Percentiles rank a stretch among this genome's conserved stretches.
Evolutionary conservation across 2,797 vertebrate species (phyloP).

Genomic region (Sebastes taczanowskii): DNA sequence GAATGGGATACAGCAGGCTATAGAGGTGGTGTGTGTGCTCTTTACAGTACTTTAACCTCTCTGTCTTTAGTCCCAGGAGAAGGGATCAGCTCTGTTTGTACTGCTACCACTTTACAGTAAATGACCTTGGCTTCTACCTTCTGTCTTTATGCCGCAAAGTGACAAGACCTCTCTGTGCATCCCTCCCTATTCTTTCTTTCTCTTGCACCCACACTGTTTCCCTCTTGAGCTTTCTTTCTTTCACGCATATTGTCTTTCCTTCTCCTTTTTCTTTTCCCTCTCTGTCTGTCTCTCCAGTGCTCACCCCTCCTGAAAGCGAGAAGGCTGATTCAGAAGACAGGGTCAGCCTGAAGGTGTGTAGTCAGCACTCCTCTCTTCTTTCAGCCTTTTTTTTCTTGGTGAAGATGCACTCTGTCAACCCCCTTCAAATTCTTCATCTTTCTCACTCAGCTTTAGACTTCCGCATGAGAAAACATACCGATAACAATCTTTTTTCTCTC

Average conservation of each 20-base stretch:
- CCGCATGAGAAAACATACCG: not conserved
- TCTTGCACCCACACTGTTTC: not conserved
- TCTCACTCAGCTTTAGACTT: constrained; percentile 7
- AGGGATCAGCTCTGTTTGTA: constrained; percentile 57
- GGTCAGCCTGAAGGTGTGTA: constrained; percentile 81
- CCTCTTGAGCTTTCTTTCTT: not conserved
- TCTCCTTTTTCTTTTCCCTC: not conserved
- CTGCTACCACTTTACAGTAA: constrained; percentile 56
- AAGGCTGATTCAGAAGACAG: constrained; percentile 83
- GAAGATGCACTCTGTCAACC: not conserved
- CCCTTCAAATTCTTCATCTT: not conserved
- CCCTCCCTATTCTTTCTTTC: not conserved
- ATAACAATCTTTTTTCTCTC: not conserved
- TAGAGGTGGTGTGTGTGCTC: constrained; percentile 5
- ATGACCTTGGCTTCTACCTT: constrained; percentile 63
- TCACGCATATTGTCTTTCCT: constrained; percentile 16
- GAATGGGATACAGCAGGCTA: not conserved
- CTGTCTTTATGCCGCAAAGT: constrained; percentile 53
- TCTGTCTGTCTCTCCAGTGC: constrained; percentile 66
- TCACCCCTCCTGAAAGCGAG: constrained; percentile 82
- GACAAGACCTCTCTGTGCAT: constrained; percentile 30
- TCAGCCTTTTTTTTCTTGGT: constrained; percentile 14
- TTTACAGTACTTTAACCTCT: constrained; percentile 32
- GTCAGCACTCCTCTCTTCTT: constrained; percentile 50
- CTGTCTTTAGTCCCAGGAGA: constrained; percentile 56